phyloP scores from a whole-genome alignment of 2,797 vertebrate genomes.

The Tachyglossus aculeatus region DNA sequence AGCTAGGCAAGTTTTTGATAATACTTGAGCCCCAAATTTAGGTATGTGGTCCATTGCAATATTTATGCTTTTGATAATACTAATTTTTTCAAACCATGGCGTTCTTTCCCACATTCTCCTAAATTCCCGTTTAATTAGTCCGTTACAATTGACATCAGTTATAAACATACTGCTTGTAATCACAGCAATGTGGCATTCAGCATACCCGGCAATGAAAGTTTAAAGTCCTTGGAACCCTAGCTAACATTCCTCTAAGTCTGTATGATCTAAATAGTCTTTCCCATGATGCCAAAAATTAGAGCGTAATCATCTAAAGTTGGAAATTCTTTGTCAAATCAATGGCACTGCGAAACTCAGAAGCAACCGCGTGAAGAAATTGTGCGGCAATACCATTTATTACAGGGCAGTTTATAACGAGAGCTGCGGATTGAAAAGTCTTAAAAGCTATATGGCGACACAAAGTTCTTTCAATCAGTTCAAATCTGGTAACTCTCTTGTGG shows the following conservation, averaged over 20 bases:
- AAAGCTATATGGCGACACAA: slow-evolving; percentile 52
- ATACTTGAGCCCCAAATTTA: slow-evolving; percentile 19
- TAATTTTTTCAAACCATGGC: slow-evolving; percentile 9
- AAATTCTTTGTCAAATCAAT: slow-evolving; percentile 65
- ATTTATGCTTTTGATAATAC: slow-evolving; percentile 11
- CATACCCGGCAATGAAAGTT: slow-evolving; percentile 55
- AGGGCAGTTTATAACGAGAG: slow-evolving; percentile 60
- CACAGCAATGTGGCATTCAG: slow-evolving; percentile 41
- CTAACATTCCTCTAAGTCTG: slow-evolving; percentile 53
- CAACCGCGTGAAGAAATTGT: slow-evolving; percentile 58
- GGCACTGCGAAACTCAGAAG: slow-evolving; percentile 53
- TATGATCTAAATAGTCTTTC: slow-evolving; percentile 58
- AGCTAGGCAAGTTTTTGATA: too few species aligned
- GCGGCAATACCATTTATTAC: slow-evolving; percentile 46
- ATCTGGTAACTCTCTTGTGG: slow-evolving; percentile 57
- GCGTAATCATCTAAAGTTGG: slow-evolving; percentile 54
- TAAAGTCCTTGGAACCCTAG: slow-evolving; percentile 58
- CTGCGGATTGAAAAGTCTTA: slow-evolving; percentile 51
- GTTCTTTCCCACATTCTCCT: slow-evolving; percentile 19
- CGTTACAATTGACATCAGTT: slow-evolving; percentile 41
- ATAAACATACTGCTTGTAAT: slow-evolving; percentile 43
- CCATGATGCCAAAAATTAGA: slow-evolving; percentile 43
- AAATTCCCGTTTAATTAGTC: slow-evolving; percentile 44
- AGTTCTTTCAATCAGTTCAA: slow-evolving; percentile 53
- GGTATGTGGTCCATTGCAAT: neutral